These are phyloP conservation scores for Chloroclysta siterata DNA, from an alignment of 2,888 invertebrate genomes.

Conservation along the genomic window DNA sequence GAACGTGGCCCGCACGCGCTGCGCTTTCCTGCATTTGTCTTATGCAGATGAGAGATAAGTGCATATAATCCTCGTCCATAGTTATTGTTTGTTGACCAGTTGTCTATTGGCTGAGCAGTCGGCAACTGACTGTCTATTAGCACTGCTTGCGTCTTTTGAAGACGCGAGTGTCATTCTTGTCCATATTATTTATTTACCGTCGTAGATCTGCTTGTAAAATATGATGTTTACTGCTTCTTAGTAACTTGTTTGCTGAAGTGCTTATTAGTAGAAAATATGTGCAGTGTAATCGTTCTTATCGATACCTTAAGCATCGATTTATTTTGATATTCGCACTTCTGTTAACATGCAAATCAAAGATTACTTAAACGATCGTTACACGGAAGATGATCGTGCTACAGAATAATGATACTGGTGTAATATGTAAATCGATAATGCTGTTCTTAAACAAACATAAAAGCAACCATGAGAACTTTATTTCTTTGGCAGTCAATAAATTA, in stretches of 20 bases:
- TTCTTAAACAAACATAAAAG: slow-evolving; percentile 1
- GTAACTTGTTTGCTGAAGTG: slow-evolving; percentile 19
- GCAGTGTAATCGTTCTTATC: slow-evolving; percentile 3
- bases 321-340: slow-evolving; percentile 3
- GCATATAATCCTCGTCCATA: slow-evolving; percentile 28
- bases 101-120: slow-evolving; percentile 9
- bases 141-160: background rate
- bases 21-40: slow-evolving; percentile 74
- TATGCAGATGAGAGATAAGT: slow-evolving; percentile 59
- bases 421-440: background rate
- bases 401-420: background rate
- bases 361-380: slow-evolving; percentile 11
- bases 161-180: slow-evolving; percentile 14
- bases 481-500: too few species aligned
- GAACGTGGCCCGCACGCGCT: slow-evolving; percentile 65
- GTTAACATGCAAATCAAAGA: slow-evolving; percentile 3
- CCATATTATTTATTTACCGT: background rate
- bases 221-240: slow-evolving; percentile 9
- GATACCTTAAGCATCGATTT: slow-evolving; percentile 3
- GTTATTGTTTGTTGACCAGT: slow-evolving; percentile 30
- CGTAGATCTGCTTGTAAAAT: slow-evolving; percentile 1
- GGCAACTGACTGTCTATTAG: slow-evolving; percentile 6
- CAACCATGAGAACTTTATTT: background rate
- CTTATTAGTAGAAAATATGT: slow-evolving; percentile 19
- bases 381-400: background rate